Evolutionary conservation across 2,888 invertebrate genomes (phyloP).

Genomic region (Chrysolina haemoptera): DNA sequence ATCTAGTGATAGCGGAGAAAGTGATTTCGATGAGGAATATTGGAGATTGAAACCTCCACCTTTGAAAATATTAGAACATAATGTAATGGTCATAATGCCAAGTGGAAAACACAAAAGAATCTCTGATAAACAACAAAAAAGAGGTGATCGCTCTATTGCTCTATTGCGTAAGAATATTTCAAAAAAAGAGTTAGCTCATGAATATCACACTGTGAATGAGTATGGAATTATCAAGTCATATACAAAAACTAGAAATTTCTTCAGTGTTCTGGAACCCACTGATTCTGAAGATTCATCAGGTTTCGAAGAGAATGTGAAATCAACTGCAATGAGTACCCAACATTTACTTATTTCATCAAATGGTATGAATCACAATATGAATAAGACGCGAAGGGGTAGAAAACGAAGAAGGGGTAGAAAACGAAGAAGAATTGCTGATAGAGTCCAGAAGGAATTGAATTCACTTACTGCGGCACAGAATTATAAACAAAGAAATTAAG

Average conservation of each 20-base stretch:
- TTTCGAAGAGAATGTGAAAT: background rate
- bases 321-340: background rate
- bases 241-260: background rate
- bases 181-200: background rate
- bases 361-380: no score
- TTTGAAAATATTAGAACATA: background rate
- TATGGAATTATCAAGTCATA: background rate
- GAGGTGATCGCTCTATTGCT: background rate
- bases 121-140: background rate
- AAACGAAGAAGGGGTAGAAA: no score
- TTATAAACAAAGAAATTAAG: no score
- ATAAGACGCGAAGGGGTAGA: no score
- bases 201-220: background rate
- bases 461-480: no score
- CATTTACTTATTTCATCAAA: background rate
- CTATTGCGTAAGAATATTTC: background rate
- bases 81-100: constrained; percentile 6
- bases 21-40: constrained; percentile 46
- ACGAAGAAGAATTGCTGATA: no score
- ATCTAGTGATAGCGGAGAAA: constrained; percentile 36
- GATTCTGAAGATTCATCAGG: background rate
- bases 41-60: constrained; percentile 36
- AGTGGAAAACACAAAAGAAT: background rate
- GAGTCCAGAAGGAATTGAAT: no score
- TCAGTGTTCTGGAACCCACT: background rate